Evolutionary conservation across 2,113 vertebrate species (phyloP).

Genomic region (Ornithorhynchus anatinus): DNA sequence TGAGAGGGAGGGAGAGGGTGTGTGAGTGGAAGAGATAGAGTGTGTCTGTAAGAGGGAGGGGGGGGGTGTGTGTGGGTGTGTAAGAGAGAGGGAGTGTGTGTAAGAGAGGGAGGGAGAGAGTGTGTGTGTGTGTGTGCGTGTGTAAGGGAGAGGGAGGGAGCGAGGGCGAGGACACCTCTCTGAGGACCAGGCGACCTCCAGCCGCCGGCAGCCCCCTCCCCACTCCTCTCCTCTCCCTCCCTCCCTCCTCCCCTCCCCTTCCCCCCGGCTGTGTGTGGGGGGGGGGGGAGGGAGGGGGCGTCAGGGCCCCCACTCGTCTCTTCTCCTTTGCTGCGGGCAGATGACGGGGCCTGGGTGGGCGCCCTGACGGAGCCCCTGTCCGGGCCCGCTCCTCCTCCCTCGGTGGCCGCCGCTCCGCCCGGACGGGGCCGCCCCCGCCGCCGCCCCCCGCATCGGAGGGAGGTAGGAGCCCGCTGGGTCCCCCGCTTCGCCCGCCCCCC

Average conservation of each 20-base stretch:
- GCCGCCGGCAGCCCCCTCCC: neutral
- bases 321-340: conserved; percentile 51
- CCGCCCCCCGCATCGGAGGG: neutral
- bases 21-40: no score
- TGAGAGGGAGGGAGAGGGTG: no score
- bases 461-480: neutral
- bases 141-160: no score
- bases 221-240: neutral
- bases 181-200: no score
- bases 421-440: neutral
- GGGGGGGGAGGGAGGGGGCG: no score
- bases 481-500: neutral
- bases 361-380: conserved; percentile 44
- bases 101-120: no score
- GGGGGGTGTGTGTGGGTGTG: no score
- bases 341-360: conserved; percentile 54
- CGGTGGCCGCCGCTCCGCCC: neutral
- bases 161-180: no score
- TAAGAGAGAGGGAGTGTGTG: no score
- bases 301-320: conserved; percentile 51
- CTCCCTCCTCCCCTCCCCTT: conserved; percentile 29
- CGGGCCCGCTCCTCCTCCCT: neutral
- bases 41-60: no score
- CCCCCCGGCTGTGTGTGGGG: conserved; percentile 18
- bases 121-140: no score